phyloP scores from a whole-genome alignment of 2,888 invertebrate species.

The Conops quadrifasciatus region DNA sequence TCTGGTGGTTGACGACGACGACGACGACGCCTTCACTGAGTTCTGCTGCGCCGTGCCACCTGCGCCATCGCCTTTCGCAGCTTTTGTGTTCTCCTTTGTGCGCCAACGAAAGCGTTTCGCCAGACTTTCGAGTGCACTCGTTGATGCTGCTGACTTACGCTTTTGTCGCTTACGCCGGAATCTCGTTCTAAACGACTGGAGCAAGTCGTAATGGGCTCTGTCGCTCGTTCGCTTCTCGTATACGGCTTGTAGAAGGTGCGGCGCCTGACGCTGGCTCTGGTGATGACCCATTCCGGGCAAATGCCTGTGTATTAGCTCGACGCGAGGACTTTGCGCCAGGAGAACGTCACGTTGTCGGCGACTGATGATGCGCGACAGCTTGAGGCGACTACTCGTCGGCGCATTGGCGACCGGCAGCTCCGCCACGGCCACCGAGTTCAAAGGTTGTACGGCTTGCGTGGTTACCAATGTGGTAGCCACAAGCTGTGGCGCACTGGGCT shows the following conservation, averaged over 20 bases:
- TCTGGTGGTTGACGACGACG: no score
- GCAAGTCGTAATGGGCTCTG: background rate
- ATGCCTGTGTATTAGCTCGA: slow-evolving; percentile 44
- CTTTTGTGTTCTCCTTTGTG: slow-evolving; percentile 34
- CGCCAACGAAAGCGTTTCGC: slow-evolving; percentile 46
- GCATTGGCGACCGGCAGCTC: slow-evolving; percentile 41
- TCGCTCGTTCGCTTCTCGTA: background rate
- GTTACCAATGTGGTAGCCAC: slow-evolving; percentile 40
- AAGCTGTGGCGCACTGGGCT: slow-evolving; percentile 42
- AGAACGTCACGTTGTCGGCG: slow-evolving; percentile 49
- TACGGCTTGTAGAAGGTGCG: slow-evolving; percentile 4
- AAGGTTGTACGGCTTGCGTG: slow-evolving; percentile 44
- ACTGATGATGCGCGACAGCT: slow-evolving; percentile 56
- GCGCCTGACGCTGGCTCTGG: background rate
- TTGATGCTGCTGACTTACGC: slow-evolving; percentile 17
- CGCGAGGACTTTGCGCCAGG: slow-evolving; percentile 37
- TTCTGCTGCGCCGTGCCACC: slow-evolving; percentile 17
- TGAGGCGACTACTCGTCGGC: slow-evolving; percentile 49
- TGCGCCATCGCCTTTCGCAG: background rate
- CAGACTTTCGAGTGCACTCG: slow-evolving; percentile 41
- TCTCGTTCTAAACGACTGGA: background rate
- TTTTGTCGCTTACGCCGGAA: background rate
- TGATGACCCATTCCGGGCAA: slow-evolving; percentile 33
- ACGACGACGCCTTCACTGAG: background rate
- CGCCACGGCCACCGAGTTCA: slow-evolving; percentile 44